phyloP scores from a whole-genome alignment of 1,140 invertebrate species.

The Laodelphax striatellus region DNA sequence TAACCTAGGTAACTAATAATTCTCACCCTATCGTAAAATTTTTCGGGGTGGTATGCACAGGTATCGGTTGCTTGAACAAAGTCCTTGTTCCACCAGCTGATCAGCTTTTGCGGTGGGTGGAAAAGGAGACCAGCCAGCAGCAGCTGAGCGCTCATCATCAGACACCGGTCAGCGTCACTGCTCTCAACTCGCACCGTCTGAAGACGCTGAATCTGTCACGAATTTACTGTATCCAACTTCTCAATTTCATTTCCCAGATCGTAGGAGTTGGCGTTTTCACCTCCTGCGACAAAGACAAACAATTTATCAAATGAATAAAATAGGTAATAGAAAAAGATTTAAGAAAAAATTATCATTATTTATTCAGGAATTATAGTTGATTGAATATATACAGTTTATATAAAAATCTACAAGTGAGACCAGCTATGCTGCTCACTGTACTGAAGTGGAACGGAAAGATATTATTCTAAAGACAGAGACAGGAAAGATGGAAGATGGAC shows the following conservation, averaged over 20 bases:
- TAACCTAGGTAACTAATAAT: no score
- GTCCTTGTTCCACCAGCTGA: constrained; percentile 56
- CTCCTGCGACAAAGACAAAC: constrained; percentile 40
- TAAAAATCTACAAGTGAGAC: no score
- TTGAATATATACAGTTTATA: no score
- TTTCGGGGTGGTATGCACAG: constrained; percentile 61
- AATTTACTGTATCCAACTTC: constrained; percentile 53
- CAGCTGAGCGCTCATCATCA: constrained; percentile 76
- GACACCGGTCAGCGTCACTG: constrained; percentile 67
- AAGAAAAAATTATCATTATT: no score
- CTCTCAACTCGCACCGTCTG: constrained; percentile 58
- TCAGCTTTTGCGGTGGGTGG: constrained; percentile 49
- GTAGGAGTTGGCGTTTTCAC: constrained; percentile 67
- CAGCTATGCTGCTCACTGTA: no score
- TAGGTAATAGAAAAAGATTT: no score
- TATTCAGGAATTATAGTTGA: no score
- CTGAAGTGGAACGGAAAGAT: no score
- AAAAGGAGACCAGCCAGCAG: constrained; percentile 73
- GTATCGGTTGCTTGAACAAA: constrained; percentile 80
- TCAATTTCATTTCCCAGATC: constrained; percentile 60
- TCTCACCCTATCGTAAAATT: constrained; percentile 54
- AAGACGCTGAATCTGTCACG: constrained; percentile 45
- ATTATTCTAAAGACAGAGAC: no score
- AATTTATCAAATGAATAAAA: no score
- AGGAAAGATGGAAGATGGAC: no score